phyloP scores from a whole-genome alignment of 1,140 invertebrate species.

The Drosophila ohnishii region DNA sequence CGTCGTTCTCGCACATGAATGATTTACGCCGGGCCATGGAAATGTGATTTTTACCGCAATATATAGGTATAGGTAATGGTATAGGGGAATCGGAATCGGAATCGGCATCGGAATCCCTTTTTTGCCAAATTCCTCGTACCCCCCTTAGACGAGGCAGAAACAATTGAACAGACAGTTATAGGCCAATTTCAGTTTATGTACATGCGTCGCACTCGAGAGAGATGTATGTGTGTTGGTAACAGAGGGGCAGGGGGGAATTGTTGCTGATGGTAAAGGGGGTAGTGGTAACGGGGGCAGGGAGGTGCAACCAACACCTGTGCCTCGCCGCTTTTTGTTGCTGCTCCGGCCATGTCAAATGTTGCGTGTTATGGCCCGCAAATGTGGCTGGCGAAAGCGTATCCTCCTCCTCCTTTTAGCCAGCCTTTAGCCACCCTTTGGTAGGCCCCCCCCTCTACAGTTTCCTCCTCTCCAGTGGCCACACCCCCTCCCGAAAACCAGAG shows the following conservation, averaged over 20 bases:
- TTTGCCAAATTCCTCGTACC: slow-evolving; percentile 15
- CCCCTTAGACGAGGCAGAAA: slow-evolving; percentile 48
- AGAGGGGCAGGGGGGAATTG: neutral
- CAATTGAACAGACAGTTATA: slow-evolving; percentile 81
- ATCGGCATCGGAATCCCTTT: slow-evolving; percentile 6
- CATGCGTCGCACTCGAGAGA: slow-evolving; percentile 72
- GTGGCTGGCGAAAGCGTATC: slow-evolving; percentile 75
- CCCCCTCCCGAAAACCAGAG: slow-evolving; percentile 4
- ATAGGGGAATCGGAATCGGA: slow-evolving; percentile 21
- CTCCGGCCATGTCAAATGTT: slow-evolving; percentile 71
- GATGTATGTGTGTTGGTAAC: slow-evolving; percentile 51
- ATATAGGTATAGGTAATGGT: slow-evolving; percentile 59
- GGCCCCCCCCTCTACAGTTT: neutral
- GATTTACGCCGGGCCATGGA: slow-evolving; percentile 69
- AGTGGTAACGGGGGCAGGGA: slow-evolving; percentile 3
- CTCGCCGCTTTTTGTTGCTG: slow-evolving; percentile 30
- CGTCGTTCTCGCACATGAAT: slow-evolving; percentile 64
- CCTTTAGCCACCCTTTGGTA: slow-evolving; percentile 14
- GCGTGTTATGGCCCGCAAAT: slow-evolving; percentile 79
- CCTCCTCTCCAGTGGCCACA: slow-evolving; percentile 2
- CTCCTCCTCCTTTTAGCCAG: slow-evolving; percentile 23
- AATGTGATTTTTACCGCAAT: slow-evolving; percentile 81
- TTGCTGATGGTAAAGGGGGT: neutral
- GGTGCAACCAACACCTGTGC: slow-evolving; percentile 61
- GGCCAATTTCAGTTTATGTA: slow-evolving; percentile 78